Evolutionary conservation across 2,888 invertebrate species (phyloP), one percentile per base, ranked within the genome.

Genomic region (Ectemnius cavifrons): DNA sequence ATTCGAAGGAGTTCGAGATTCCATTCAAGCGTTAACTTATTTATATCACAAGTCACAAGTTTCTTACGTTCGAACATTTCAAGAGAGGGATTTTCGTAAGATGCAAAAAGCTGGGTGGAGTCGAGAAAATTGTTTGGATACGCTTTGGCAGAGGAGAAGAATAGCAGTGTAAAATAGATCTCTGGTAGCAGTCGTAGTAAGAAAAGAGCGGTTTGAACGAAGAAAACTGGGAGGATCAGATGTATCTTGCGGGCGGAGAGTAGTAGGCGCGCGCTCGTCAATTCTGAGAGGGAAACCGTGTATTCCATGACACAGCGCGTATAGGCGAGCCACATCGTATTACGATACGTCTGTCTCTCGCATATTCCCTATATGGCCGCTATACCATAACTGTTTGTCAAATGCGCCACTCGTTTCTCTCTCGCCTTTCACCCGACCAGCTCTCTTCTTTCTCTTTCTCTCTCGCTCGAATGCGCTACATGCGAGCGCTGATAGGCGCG

Each of bases 271-370:
- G 75, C 75, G 64, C 62, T 79, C 81, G 80, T 82, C 81, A 79
- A 80, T 88, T 87, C 87, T 90, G 87, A 90, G 86, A 89, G 90
- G 87, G 82, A 90, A 90, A 88, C 84, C 89, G 81, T 90, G 89
- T 89, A 87, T 87, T 83, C 78, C 82, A 63, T 63, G 78, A 66
- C 69, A 69, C 66, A 60, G 67, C 84, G 82, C 81, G 83, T 52
- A 37, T 37, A 14, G 84, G 23, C 65, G 71, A 79, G 63, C 75
- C 81, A 81, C 82, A 76, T 77, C 78, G 73, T 82, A 79, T 82
- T 82, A 84, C 85, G 83, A 80, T 78, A 78, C 80, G 82, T 84
- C 82, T 76, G 77, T 78, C 81, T 37, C 37, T 76, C 68, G 78
- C 80, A 83, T 85, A 84, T 83, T 70, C 79, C 84, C 79, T 81